Evolutionary conservation across 2,888 invertebrate genomes (phyloP).

Genomic region (Lepetodrilus schrolli): DNA sequence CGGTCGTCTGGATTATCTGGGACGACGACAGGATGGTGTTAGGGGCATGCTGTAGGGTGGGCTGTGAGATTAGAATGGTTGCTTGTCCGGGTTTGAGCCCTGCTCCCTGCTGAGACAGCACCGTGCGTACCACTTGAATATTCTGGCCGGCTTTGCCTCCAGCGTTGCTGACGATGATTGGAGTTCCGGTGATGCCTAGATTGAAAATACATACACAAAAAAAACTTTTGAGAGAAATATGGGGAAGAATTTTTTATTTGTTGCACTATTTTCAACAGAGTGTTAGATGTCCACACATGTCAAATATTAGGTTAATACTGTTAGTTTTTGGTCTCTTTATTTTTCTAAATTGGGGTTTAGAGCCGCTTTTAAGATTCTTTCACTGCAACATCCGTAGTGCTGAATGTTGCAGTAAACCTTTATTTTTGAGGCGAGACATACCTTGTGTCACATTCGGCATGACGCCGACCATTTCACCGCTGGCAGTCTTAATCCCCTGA

Average conservation of each 20-base stretch:
- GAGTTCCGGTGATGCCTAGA: slow-evolving; percentile 42
- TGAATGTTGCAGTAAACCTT: too few relatives aligned
- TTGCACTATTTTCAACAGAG: too few relatives aligned
- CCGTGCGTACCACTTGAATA: slow-evolving; percentile 71
- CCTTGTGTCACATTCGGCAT: slow-evolving; percentile 10
- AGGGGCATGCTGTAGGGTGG: slow-evolving; percentile 56
- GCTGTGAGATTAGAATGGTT: slow-evolving; percentile 72
- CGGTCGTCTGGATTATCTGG: slow-evolving; percentile 58
- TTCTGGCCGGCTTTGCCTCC: slow-evolving; percentile 63
- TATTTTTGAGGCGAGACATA: background rate
- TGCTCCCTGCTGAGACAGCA: slow-evolving; percentile 69
- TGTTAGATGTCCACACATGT: too few relatives aligned
- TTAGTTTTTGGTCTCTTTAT: too few relatives aligned
- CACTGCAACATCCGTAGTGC: too few relatives aligned
- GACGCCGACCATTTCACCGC: slow-evolving; percentile 8
- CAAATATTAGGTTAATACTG: too few relatives aligned
- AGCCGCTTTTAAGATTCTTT: too few relatives aligned
- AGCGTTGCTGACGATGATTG: slow-evolving; percentile 50
- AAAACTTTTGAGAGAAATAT: too few relatives aligned
- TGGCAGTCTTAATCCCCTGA: slow-evolving; percentile 30
- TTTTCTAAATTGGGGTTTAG: too few relatives aligned
- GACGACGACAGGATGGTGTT: slow-evolving; percentile 50
- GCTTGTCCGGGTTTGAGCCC: slow-evolving; percentile 71
- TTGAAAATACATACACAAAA: too few relatives aligned
- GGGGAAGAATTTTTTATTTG: too few relatives aligned